These are phyloP conservation scores for Musca domestica DNA, from an alignment of 1,140 invertebrate species.

Conservation along the genomic window DNA sequence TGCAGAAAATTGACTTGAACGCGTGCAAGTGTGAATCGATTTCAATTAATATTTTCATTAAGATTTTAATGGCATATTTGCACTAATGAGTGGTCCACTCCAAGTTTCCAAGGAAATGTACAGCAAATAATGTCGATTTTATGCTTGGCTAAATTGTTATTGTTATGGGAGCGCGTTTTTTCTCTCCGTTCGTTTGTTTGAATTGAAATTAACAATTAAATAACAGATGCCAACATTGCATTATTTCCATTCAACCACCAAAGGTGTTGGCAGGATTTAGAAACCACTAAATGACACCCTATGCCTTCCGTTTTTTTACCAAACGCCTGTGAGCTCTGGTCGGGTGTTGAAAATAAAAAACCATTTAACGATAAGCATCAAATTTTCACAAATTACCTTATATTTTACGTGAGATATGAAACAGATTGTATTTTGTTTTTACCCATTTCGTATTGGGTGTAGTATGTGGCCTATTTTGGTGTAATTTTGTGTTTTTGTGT, in stretches of 20 bases:
- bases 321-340: not conserved
- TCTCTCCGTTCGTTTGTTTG: not conserved
- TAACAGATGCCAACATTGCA: not conserved
- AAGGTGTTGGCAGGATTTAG: too few species aligned
- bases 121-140: not conserved
- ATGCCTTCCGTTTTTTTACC: too few species aligned
- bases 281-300: too few species aligned
- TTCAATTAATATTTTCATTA: not conserved
- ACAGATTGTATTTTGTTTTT: conserved; percentile 39
- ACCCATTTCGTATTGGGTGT: too few species aligned
- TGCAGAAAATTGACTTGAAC: not conserved
- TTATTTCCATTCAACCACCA: too few species aligned
- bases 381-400: conserved; percentile 55
- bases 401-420: conserved; percentile 54
- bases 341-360: conserved; percentile 41
- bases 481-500: too few species aligned
- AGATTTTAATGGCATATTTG: not conserved
- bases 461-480: too few species aligned
- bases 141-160: conserved; percentile 8
- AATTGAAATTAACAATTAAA: conserved; percentile 1
- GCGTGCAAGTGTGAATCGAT: not conserved
- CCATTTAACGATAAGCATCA: conserved; percentile 54
- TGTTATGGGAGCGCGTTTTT: not conserved
- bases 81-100: not conserved
- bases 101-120: not conserved